Evolutionary conservation across 2,888 invertebrate genomes (phyloP).

Genomic region (Ametastegia equiseti): DNA sequence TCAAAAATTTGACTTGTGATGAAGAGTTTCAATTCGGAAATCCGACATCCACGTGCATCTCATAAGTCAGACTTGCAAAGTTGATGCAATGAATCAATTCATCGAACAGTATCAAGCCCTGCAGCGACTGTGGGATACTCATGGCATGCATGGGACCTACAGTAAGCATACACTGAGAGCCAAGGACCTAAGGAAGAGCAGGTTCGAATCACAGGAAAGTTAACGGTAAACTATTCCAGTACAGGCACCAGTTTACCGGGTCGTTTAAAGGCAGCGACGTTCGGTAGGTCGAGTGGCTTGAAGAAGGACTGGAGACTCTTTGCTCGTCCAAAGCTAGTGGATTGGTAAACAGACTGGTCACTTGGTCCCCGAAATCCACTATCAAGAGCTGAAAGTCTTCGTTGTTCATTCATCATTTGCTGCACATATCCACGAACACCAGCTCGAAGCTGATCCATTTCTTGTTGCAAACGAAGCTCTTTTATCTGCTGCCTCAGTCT

Average conservation of each 20-base stretch:
- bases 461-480: conserved; percentile 51
- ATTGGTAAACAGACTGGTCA: conserved; percentile 41
- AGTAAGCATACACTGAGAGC: not conserved
- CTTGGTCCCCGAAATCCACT: conserved; percentile 49
- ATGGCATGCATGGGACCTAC: conserved; percentile 10
- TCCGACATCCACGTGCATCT: not conserved
- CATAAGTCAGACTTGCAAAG: not conserved
- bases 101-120: not conserved
- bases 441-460: conserved; percentile 49
- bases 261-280: conserved; percentile 58
- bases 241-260: conserved; percentile 58
- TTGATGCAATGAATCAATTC: no score
- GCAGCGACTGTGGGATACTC: conserved; percentile 11
- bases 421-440: conserved; percentile 44
- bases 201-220: conserved; percentile 36
- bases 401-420: conserved; percentile 53
- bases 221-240: conserved; percentile 44
- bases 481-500: conserved; percentile 45
- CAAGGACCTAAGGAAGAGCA: conserved; percentile 30
- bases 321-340: conserved; percentile 39
- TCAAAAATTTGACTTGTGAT: not conserved
- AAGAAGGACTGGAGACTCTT: conserved; percentile 42
- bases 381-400: conserved; percentile 40
- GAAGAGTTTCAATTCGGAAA: not conserved
- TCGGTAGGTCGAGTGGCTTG: conserved; percentile 64